Percentiles rank a stretch among this genome's conserved stretches.
phyloP scores from a whole-genome alignment of 2,888 invertebrate genomes.

The Tiliacea aurago region DNA sequence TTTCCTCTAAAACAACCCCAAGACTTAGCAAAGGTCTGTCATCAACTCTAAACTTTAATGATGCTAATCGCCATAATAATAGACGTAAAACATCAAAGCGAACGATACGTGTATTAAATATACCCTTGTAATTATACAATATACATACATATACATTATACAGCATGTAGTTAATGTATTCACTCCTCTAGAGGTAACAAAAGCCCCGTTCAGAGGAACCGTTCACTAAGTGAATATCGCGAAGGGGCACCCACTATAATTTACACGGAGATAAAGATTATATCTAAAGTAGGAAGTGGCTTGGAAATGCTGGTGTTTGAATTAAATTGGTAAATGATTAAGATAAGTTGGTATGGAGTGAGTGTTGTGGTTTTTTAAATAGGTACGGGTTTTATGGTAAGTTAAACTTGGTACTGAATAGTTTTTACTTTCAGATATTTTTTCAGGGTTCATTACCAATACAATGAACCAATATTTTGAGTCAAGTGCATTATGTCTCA shows the following conservation, averaged over 20 bases:
- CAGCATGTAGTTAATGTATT: constrained; percentile 73
- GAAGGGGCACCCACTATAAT: constrained; percentile 66
- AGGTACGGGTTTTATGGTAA: background rate
- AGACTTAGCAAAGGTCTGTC: constrained; percentile 36
- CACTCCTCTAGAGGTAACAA: constrained; percentile 77
- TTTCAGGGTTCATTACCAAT: background rate
- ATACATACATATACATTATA: constrained; percentile 17
- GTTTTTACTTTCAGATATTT: background rate
- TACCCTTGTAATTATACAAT: constrained; percentile 49
- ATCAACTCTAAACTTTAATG: constrained; percentile 57
- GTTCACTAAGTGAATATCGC: constrained; percentile 79
- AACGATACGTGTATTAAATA: constrained; percentile 59
- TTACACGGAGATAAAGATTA: constrained; percentile 59
- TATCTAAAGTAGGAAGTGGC: constrained; percentile 49
- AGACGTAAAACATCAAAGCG: constrained; percentile 56
- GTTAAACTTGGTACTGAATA: background rate
- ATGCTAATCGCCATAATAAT: constrained; percentile 65
- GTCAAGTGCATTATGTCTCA: background rate
- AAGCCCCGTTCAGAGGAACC: constrained; percentile 76
- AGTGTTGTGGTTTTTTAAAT: constrained; percentile 6
- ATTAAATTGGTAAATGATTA: constrained; percentile 28
- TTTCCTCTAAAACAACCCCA: constrained; percentile 17
- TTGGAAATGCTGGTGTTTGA: constrained; percentile 31
- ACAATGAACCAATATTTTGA: background rate
- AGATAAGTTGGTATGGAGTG: constrained; percentile 4